Evolutionary conservation across 1,140 invertebrate genomes (phyloP).

Genomic region (fruit fly (Drosophila melanogaster)): DNA sequence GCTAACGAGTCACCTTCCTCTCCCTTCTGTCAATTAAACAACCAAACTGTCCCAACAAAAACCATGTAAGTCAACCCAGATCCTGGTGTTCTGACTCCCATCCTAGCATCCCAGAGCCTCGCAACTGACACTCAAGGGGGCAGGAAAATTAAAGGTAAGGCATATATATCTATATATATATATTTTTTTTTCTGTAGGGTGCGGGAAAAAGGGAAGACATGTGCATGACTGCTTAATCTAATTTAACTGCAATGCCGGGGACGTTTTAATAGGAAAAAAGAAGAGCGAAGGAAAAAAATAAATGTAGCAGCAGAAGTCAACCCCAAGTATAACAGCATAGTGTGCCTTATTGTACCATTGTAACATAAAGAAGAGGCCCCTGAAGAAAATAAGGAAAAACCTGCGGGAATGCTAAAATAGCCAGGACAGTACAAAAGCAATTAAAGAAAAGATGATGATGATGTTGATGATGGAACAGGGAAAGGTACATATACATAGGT

Average conservation of each 20-base stretch:
- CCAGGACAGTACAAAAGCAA: slow-evolving; percentile 59
- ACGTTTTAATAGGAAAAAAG: slow-evolving; percentile 56
- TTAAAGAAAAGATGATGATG: slow-evolving; percentile 60
- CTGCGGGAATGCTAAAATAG: slow-evolving; percentile 53
- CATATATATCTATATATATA: neutral
- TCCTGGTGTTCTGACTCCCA: neutral
- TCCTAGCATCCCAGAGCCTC: neutral
- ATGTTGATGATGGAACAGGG: slow-evolving; percentile 17
- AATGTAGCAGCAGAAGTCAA: slow-evolving; percentile 26
- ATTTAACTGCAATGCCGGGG: slow-evolving; percentile 61
- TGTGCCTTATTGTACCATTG: neutral
- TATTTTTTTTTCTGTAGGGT: neutral
- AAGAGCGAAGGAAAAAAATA: slow-evolving; percentile 20
- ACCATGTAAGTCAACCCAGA: neutral
- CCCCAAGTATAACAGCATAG: slow-evolving; percentile 5
- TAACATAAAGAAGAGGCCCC: slow-evolving; percentile 31
- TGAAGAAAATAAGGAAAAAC: slow-evolving; percentile 70
- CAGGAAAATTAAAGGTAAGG: slow-evolving; percentile 18
- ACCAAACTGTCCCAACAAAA: neutral
- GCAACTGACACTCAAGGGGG: slow-evolving; percentile 24
- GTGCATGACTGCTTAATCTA: slow-evolving; percentile 80
- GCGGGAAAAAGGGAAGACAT: slow-evolving; percentile 44
- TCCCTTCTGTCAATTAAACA: neutral
- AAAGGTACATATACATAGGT: neutral
- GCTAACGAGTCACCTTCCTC: too few species aligned